Base-by-base conservation (phyloP, 2,797 vertebrate species). In the Ctenopoma multispine region DNA sequence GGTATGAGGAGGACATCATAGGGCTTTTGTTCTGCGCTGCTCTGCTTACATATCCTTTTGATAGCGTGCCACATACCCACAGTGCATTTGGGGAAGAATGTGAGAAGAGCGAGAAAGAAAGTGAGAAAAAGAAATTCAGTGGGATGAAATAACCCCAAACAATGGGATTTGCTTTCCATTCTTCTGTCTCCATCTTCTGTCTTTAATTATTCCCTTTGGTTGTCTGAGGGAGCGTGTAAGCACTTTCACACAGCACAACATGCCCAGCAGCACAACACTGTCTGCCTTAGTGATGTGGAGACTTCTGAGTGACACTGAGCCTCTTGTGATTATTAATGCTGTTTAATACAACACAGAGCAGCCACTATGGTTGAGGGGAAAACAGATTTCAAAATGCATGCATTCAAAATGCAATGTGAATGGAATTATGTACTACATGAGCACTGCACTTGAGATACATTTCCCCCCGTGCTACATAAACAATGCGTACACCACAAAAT, bases 181-280 rank as follows among this genome's bases (percentile, higher is more conserved):
- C 89, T 91, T 92, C 87, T 92, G 88, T 87, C 85, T 91, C 91
- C 89, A 91, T 93, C 89, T 90, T 93, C 87, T 82, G 89, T 91
- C 91, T 92, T 95, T 95, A 94, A 95, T 94, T 94, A 95, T 94
- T 95, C 94, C 92, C 92, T 95, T 95, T 93, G 92, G 91, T 93
- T 87, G 87, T 92, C 90, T 91, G 84, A 86, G 88, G 84, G 89
- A 91, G 92, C 89, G 83, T 94, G 92, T 93, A 91, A 92, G 90
- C 91, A 90, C 89, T 92, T 92, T 94, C 89, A 91, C 88, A 88
- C 88, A 86, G 91, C 91, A 87, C 90, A 90, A 92, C 88, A 90
- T 93, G 92, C 93, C 93, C 89, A 83, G 87, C 90, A 90, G 93
- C 92, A 81, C 88, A 91, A 89, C 78, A 86, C 89, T 89, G 87